phyloP scores from a whole-genome alignment of 2,797 vertebrate species.

The Cheirogaleus major region DNA sequence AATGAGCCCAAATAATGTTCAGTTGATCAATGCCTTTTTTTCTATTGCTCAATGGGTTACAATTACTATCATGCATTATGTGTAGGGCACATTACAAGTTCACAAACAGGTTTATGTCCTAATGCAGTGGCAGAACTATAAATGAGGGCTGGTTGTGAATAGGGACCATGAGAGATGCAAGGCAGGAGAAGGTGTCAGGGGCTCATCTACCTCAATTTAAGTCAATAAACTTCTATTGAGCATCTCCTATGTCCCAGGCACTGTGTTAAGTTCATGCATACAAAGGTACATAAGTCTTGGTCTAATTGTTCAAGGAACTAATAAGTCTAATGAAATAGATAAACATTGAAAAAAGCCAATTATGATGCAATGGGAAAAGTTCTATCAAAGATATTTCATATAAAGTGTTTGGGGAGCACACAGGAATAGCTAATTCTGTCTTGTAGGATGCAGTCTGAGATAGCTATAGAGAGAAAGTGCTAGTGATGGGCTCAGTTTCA shows the following conservation, averaged over 20 bases:
- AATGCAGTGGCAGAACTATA: not conserved
- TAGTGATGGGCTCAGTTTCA: not conserved
- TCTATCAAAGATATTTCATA: not conserved
- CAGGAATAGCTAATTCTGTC: not conserved
- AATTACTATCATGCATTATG: not conserved
- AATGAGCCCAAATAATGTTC: not conserved
- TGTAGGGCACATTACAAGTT: not conserved
- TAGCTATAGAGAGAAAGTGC: not conserved
- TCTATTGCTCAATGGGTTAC: not conserved
- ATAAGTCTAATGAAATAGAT: not conserved
- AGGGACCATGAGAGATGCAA: not conserved
- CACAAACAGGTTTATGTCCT: not conserved
- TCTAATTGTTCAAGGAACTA: not conserved
- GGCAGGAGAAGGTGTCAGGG: not conserved
- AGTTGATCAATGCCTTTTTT: not conserved
- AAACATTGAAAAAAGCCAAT: not conserved
- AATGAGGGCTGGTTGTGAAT: not conserved
- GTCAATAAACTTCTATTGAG: not conserved
- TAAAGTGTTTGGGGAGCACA: not conserved
- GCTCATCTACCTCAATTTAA: not conserved
- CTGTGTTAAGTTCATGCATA: not conserved
- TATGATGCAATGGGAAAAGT: not conserved
- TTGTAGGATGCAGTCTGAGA: not conserved
- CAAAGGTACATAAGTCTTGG: not conserved
- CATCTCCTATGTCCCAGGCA: not conserved